phyloP scores from a whole-genome alignment of 2,113 vertebrate species.

The Heterotilapia buettikoferi region DNA sequence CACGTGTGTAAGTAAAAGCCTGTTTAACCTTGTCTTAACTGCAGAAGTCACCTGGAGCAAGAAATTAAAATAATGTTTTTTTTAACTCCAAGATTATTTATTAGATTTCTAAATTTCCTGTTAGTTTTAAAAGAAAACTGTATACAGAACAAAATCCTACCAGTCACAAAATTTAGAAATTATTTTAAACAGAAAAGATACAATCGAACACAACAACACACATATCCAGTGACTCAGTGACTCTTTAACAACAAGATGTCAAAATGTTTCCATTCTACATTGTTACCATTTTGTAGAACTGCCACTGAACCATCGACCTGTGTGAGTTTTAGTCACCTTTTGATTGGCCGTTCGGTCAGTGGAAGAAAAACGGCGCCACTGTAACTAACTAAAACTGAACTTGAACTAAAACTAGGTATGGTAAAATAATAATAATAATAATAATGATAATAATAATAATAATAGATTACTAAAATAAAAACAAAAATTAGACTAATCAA shows the following conservation, averaged over 20 bases:
- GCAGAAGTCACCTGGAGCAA: not conserved
- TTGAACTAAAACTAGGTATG: not conserved
- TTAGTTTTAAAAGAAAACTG: not conserved
- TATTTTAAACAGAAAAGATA: not conserved
- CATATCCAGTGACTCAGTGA: not conserved
- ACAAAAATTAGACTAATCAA: not conserved
- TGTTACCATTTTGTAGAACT: not conserved
- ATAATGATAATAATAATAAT: too few relatives aligned
- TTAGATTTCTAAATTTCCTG: not conserved
- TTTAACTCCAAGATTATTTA: not conserved
- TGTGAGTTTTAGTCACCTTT: not conserved
- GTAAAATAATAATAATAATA: not conserved
- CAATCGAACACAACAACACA: not conserved
- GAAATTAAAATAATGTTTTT: not conserved
- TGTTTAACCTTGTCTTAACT: not conserved
- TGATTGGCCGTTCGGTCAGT: not conserved
- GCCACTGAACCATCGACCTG: rapidly evolving
- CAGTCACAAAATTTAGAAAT: not conserved
- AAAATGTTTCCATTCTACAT: not conserved
- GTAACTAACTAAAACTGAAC: not conserved
- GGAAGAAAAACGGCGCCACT: not conserved
- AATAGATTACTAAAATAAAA: not conserved
- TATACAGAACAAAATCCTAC: not conserved
- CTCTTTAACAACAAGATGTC: not conserved
- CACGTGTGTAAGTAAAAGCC: not conserved